Base-by-base conservation (phyloP, 2,797 vertebrate species). In the Crocodylus rhombifer region DNA sequence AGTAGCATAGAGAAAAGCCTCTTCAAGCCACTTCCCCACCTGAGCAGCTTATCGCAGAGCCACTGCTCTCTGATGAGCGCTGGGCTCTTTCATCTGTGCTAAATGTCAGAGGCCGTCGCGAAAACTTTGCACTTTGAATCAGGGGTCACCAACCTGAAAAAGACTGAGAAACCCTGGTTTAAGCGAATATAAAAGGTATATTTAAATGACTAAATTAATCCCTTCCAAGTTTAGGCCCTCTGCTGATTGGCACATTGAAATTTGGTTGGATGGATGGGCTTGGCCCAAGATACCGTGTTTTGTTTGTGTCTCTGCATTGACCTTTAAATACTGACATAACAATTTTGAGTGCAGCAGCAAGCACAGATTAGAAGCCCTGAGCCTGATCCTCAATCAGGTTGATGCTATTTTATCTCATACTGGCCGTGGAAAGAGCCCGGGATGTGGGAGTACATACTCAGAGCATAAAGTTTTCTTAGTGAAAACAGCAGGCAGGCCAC, bases 301-400 rank as follows among this genome's bases (percentile, higher is more conserved):
- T 88, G 42, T 6, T 30, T 55, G 71, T 75, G 7, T 33, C 63
- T 93, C 63, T 83, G 23, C 85, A 62, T 25, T 85, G 88, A 87
- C 80, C 95, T 94, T 88, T 91, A 92, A 95, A 77, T 65, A 67
- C 63, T 81, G 30, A 51, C 93, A 2, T 93, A 71, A 75, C 58
- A 23, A 90, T 94, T 95, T 65, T 79, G 79, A 87, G 60, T 80
- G 77, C 71, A 84, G 13, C 60, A 88, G 84, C 90, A 95, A 94
- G 75, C 82, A 95, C 93, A 88, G 92, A 95, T 92, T 93, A 83
- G 80, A 87, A 73, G 88, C 88, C 86, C 82, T 84, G 67, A 93
- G 60, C 80, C 90, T 93, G 92, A 93, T 95, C 90, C 88, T 95
- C 89, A 91, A 95, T 96, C 95, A 85, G 77, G 94, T 88, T 86